Conservation (phyloP, 2,888 invertebrate genomes). For the Campoplex nolae region DNA sequence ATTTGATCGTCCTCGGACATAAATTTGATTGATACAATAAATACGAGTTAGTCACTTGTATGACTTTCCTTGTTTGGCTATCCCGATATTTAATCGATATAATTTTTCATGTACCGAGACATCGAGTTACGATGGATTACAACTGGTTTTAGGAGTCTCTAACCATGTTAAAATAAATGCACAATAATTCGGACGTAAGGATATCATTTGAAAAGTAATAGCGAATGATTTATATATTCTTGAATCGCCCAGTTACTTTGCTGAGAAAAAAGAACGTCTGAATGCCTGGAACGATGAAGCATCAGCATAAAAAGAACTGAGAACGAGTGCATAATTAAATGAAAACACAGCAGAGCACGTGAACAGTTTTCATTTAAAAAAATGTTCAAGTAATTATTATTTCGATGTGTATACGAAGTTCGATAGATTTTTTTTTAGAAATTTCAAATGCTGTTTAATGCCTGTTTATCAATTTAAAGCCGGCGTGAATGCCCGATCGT, state of each 20-base stretch:
- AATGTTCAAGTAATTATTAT: no score
- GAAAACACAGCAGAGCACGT: no score
- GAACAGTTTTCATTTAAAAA: no score
- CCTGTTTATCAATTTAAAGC: no score
- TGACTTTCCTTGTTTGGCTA: background rate
- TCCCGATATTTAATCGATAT: background rate
- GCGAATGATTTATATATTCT: background rate
- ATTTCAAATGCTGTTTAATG: no score
- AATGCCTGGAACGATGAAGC: background rate
- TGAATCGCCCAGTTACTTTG: background rate
- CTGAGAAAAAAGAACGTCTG: background rate
- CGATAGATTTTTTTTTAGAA: no score
- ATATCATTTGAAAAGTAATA: background rate
- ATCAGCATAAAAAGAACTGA: background rate
- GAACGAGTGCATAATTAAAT: background rate
- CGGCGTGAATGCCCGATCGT: no score
- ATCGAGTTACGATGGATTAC: background rate
- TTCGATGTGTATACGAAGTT: no score
- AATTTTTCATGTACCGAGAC: background rate
- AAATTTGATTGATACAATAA: background rate
- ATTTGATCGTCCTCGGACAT: slow-evolving; percentile 2
- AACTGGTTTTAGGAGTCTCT: background rate
- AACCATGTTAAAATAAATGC: background rate
- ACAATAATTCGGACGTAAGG: background rate
- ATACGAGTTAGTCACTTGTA: background rate